These are phyloP conservation scores for Argya squamiceps DNA, from an alignment of 2,797 vertebrate species.

Conservation along the genomic window DNA sequence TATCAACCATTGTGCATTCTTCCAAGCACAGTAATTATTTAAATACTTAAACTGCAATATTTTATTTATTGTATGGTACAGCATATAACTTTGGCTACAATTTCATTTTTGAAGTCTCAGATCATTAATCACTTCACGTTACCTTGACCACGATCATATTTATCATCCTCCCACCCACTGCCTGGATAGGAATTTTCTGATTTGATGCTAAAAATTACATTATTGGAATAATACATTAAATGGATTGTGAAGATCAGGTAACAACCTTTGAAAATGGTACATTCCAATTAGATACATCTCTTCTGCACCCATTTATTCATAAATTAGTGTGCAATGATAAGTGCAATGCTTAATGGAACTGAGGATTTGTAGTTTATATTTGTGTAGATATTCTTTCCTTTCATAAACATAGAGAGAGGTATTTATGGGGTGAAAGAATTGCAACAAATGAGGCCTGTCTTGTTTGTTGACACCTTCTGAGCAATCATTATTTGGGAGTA, in stretches of 20 bases:
- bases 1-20: background rate
- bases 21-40: conserved; percentile 56
- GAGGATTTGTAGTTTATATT: background rate
- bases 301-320: background rate
- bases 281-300: background rate
- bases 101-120: background rate
- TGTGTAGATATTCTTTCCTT: background rate
- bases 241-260: background rate
- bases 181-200: background rate
- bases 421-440: background rate
- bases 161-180: background rate
- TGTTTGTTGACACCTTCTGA: background rate
- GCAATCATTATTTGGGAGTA: background rate
- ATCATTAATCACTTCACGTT: conserved; percentile 2
- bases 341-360: background rate
- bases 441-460: background rate
- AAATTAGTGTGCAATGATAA: background rate
- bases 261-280: background rate
- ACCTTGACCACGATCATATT: background rate
- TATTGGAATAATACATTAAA: background rate
- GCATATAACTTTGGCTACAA: background rate
- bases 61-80: conserved; percentile 17
- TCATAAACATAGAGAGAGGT: background rate
- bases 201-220: background rate
- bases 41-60: conserved; percentile 36